Percentiles rank a stretch among this genome's conserved stretches.
Conservation (phyloP, 2,888 invertebrate genomes). For the Ptychoptera albimana region DNA sequence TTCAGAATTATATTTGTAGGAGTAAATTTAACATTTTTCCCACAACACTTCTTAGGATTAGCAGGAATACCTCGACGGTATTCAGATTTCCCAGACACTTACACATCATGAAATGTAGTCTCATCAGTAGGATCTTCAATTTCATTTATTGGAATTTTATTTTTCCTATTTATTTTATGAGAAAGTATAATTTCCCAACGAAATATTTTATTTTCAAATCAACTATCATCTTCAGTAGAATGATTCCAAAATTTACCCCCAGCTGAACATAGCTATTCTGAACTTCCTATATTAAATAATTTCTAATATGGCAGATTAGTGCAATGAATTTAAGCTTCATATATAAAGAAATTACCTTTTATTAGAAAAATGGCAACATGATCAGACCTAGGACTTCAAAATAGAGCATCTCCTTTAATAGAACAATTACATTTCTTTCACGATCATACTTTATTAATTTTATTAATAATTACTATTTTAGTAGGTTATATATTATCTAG, state of each 20-base stretch:
- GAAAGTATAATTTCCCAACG: constrained; percentile 40
- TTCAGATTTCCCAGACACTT: constrained; percentile 50
- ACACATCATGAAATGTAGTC: constrained; percentile 42
- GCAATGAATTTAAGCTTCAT: constrained; percentile 51
- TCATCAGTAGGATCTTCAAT: constrained; percentile 51
- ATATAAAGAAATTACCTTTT: constrained; percentile 44
- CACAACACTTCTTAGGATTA: constrained; percentile 58
- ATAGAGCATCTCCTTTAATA: constrained; percentile 44
- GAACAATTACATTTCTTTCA: constrained; percentile 49
- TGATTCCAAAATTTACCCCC: constrained; percentile 41
- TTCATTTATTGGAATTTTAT: constrained; percentile 39
- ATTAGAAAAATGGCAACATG: constrained; percentile 44
- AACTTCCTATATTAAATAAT: constrained; percentile 39
- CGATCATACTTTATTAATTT: constrained; percentile 42
- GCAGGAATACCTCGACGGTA: constrained; percentile 61
- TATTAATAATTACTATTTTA: constrained; percentile 43
- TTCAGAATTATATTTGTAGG: constrained; percentile 57
- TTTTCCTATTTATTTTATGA: constrained; percentile 44
- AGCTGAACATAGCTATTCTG: constrained; percentile 42
- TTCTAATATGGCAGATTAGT: constrained; percentile 46
- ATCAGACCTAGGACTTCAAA: constrained; percentile 40
- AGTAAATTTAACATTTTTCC: constrained; percentile 67
- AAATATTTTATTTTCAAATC: constrained; percentile 33
- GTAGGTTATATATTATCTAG: constrained; percentile 39
- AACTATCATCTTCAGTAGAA: constrained; percentile 42